Conservation (phyloP, 2,113 vertebrate genomes). For the Xenopus laevis region DNA sequence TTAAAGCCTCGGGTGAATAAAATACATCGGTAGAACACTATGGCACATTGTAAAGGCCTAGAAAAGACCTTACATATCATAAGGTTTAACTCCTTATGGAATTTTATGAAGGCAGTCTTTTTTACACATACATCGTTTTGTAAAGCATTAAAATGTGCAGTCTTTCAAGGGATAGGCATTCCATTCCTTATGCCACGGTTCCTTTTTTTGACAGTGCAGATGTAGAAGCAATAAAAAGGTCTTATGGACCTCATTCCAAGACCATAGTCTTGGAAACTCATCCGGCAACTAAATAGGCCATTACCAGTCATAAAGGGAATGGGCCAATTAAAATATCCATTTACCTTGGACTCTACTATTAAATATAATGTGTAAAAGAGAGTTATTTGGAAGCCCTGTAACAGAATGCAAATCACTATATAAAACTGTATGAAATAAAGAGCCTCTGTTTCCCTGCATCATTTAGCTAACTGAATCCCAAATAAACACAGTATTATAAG, state of each 20-base stretch:
- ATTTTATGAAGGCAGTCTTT: conserved; percentile 42
- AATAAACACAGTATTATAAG: neutral
- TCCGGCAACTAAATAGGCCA: neutral
- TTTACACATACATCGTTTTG: conserved; percentile 33
- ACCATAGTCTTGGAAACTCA: conserved; percentile 8
- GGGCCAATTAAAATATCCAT: neutral
- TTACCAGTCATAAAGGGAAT: neutral
- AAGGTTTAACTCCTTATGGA: conserved; percentile 35
- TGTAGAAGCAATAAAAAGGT: conserved; percentile 37
- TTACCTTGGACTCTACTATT: conserved; percentile 2
- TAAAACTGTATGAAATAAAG: neutral
- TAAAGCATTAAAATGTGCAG: conserved; percentile 47
- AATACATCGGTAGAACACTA: conserved; percentile 38
- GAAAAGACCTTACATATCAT: conserved; percentile 31
- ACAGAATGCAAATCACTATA: neutral
- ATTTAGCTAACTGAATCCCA: neutral
- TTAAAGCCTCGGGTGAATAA: conserved; percentile 30
- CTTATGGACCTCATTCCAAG: conserved; percentile 5
- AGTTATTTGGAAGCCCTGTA: conserved; percentile 41
- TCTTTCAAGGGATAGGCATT: conserved; percentile 35
- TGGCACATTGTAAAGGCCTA: conserved; percentile 42
- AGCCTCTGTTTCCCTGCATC: neutral
- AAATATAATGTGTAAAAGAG: conserved; percentile 5
- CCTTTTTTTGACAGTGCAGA: conserved; percentile 42
- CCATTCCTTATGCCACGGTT: conserved; percentile 38